phyloP scores from a whole-genome alignment of 1,140 invertebrate genomes.

The Cydia pomonella region DNA sequence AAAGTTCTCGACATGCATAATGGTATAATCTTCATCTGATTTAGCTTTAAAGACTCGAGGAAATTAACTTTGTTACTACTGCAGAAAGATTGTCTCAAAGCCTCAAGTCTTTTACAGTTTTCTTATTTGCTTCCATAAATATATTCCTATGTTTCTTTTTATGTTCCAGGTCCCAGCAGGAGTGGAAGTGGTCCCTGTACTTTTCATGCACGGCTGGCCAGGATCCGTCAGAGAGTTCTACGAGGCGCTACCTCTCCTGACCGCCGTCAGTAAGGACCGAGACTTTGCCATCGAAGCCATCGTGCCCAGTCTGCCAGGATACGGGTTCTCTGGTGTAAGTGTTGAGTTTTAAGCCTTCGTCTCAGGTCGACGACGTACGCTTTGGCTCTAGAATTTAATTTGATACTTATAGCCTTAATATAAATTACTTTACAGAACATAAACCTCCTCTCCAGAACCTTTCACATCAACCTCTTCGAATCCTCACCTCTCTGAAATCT shows the following conservation, averaged over 20 bases:
- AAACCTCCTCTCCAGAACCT: too few species aligned
- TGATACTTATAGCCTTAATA: slow-evolving; percentile 15
- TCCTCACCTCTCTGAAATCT: too few species aligned
- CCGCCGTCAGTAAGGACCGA: slow-evolving; percentile 72
- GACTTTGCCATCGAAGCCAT: slow-evolving; percentile 90
- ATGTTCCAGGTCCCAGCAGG: slow-evolving; percentile 48
- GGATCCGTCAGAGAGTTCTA: slow-evolving; percentile 93
- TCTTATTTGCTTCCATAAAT: not conserved
- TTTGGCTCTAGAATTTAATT: too few species aligned
- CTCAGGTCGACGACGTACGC: not conserved
- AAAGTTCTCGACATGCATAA: too few species aligned
- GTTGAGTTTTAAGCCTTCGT: not conserved
- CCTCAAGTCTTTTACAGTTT: too few species aligned
- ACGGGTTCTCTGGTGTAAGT: slow-evolving; percentile 88
- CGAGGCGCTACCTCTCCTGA: slow-evolving; percentile 87
- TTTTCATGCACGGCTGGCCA: slow-evolving; percentile 94
- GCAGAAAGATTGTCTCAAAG: too few species aligned
- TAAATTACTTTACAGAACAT: not conserved
- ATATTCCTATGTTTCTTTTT: not conserved
- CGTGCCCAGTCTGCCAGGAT: slow-evolving; percentile 90
- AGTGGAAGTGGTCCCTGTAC: slow-evolving; percentile 83
- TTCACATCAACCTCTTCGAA: too few species aligned
- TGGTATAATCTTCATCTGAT: too few species aligned
- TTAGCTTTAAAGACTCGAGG: too few species aligned
- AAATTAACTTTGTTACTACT: too few species aligned